Percentiles rank a stretch among this genome's conserved stretches.
These are phyloP conservation scores for Willowsia nigromaculata DNA, from an alignment of 2,888 invertebrate species.

Conservation along the genomic window DNA sequence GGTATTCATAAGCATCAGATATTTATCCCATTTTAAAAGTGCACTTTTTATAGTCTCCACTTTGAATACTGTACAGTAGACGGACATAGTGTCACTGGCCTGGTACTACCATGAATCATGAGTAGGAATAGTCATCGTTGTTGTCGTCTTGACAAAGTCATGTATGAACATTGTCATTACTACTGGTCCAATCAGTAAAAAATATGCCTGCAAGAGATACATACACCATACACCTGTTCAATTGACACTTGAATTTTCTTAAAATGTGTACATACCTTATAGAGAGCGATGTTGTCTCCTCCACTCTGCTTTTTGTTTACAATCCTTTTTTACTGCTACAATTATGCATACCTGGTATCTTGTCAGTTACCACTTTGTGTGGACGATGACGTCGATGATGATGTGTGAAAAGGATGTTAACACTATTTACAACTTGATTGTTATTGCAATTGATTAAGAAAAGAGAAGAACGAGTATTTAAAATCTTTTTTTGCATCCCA, in stretches of 20 bases:
- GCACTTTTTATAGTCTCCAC: not conserved
- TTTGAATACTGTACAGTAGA: not conserved
- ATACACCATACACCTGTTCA: constrained; percentile 2
- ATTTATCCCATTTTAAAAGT: not conserved
- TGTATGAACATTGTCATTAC: not conserved
- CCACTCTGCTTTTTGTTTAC: not conserved
- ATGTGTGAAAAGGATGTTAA: constrained; percentile 71
- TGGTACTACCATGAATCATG: constrained; percentile 59
- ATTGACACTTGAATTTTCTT: constrained; percentile 21
- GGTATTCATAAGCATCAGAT: not conserved
- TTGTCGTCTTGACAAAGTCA: not conserved
- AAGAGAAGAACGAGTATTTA: constrained; percentile 54
- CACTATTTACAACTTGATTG: constrained; percentile 70
- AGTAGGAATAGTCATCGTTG: constrained; percentile 2
- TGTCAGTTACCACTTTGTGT: constrained; percentile 17
- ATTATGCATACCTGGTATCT: constrained; percentile 26
- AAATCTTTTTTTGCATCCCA: constrained; percentile 35
- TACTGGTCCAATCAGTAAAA: constrained; percentile 21
- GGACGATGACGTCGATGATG: constrained; percentile 54
- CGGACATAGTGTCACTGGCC: constrained; percentile 59
- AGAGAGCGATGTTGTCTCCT: not conserved
- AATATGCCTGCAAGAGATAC: not conserved
- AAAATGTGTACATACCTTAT: not conserved
- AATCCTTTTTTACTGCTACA: constrained; percentile 13
- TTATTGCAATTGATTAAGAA: constrained; percentile 63